Base-by-base conservation (phyloP, 2,888 invertebrate species). In the Trissolcus brochymenae region DNA sequence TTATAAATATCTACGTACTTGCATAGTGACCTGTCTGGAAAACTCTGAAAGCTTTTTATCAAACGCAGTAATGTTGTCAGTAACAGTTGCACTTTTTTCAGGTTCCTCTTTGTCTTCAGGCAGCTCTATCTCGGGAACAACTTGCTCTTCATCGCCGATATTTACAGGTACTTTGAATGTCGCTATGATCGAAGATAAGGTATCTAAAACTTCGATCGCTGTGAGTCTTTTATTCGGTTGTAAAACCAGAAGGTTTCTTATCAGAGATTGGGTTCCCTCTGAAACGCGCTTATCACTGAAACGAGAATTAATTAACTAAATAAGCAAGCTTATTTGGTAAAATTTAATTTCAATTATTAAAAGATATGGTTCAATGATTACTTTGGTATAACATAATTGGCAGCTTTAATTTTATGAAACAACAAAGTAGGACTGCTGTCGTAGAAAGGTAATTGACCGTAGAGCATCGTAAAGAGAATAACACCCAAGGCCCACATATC, bases 401-500 rank as follows among this genome's bases (percentile, higher is more conserved):
- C 94, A 1, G 93, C 92, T 86, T 94, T 94, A 83, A 95, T 95
- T 85, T 94, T 93, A 79, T 92, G 92, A 84, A 95, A 95, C 25
- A 95, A 90, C 85, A 94, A 94, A 3, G 93, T 92, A 0, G 94
- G 92, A 74, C 92, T 93, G 57, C 93, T 93, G 84, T 95, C 94
- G 82, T 94, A 95, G 90, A 95, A 95, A 0, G 95, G 95, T 85
- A 95, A 95, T 89, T 94, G 94, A 0, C 95, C 95, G 85, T 94
- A 95, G 11, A 95, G 89, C 94, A 95, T 94, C 0, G 95, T 95
- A 86, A 93, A 95, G 0, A 95, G 88, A 0, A 95, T 94, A 16
- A 95, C 94, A 0, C 95, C 95, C 2, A 95, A 86, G 0, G 95
- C 94, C 95, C 95, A 95, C 94, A 95, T 94, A 85, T 95, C 95